Base-by-base conservation (phyloP, 2,888 invertebrate genomes). In the Bunonema sp. region DNA sequence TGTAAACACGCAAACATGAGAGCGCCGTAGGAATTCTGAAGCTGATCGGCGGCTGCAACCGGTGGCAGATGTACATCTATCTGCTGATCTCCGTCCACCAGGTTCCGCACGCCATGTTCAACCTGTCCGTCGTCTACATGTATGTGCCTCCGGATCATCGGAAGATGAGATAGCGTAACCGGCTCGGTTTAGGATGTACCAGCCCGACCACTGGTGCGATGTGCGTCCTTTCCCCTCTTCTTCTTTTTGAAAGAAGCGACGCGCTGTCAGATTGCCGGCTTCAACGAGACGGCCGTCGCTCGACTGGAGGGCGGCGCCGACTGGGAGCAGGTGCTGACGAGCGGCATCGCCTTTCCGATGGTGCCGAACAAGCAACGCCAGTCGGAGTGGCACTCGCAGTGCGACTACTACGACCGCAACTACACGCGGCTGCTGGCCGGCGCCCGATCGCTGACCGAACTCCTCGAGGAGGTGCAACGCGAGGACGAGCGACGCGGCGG, bases 81-180 rank as follows among this genome's bases (percentile, higher is more conserved):
- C 39, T 59, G 24, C 54, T 68, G 31, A 64, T 67, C 35, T 54
- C 59, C 12, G 53, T 56, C 7, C 62, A 64, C 37, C 62, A 59
- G 41, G 54, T 67, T 32, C 67, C 67, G 10, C 68, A 67, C 36
- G 68, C 67, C 15, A 67, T 67, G 67, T 62, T 67, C 53, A 64
- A 63, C 48, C 46, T 58, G 2, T 51, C 50, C 2, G 61, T 66
- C 28, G 61, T 67, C 21, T 67, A 68, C 50, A 66, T 69, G 58
- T 69, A 64, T 54, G 61, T 61, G 45, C 54, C 57, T 38, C 68
- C 68, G 20, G 66, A 67, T 41, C 66, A 67, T 51, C 61, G 63
- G 58, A n/a, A n/a, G n/a, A n/a, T n/a, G n/a, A n/a, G n/a, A n/a
- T n/a, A n/a, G n/a, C n/a, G n/a, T n/a, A n/a, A n/a, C n/a, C n/a